Evolutionary conservation across 2,113 vertebrate species (phyloP).

Genomic region (Centropristis striata): DNA sequence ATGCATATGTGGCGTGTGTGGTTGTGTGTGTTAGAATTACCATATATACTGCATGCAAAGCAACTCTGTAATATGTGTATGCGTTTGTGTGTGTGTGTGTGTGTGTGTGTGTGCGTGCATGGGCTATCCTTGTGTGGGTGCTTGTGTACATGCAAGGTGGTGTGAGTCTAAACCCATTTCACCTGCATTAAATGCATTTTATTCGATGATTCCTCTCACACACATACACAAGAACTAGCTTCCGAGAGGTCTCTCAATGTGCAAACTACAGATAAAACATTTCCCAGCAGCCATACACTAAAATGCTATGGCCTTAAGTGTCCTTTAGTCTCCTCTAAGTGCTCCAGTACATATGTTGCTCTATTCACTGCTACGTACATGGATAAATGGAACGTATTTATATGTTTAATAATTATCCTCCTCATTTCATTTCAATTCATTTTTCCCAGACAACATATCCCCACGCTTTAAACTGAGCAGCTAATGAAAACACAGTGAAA

Average conservation of each 20-base stretch:
- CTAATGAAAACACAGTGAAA: slow-evolving; percentile 31
- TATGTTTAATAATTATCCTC: slow-evolving; percentile 40
- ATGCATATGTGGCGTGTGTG: not conserved
- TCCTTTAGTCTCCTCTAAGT: slow-evolving; percentile 27
- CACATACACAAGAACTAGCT: slow-evolving; percentile 24
- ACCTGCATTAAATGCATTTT: slow-evolving; percentile 44
- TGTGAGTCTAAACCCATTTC: slow-evolving; percentile 24
- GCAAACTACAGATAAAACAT: slow-evolving; percentile 65
- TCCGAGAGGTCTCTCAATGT: slow-evolving; percentile 52
- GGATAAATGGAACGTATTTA: slow-evolving; percentile 38
- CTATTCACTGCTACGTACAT: slow-evolving; percentile 31
- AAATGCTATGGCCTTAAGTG: slow-evolving; percentile 37
- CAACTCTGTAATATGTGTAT: not conserved
- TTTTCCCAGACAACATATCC: slow-evolving; percentile 21
- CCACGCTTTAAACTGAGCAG: slow-evolving; percentile 43
- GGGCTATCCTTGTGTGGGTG: not conserved
- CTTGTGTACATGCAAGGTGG: slow-evolving; percentile 1
- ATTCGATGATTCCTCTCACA: slow-evolving; percentile 23
- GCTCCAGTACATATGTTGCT: slow-evolving; percentile 39
- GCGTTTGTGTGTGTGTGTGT: not conserved
- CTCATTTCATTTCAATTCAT: slow-evolving; percentile 20
- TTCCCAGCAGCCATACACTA: slow-evolving; percentile 31
- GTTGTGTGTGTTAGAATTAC: slow-evolving; percentile 20
- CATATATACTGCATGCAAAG: not conserved
- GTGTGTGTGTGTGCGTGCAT: slow-evolving; percentile 4